Conservation (phyloP, 2,113 vertebrate genomes). For the Microcebus murinus region DNA sequence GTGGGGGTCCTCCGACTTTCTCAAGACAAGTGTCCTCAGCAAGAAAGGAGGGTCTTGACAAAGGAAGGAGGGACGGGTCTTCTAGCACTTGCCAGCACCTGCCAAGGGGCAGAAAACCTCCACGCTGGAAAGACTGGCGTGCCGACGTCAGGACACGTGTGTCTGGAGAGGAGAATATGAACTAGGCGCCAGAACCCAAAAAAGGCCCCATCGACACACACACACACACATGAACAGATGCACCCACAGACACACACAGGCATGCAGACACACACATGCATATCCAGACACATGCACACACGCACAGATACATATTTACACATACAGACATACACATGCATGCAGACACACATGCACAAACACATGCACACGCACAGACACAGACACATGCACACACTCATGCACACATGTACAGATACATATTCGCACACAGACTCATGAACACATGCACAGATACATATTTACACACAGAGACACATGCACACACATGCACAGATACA, state of each 20-base stretch:
- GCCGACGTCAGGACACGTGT: not conserved
- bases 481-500: not conserved
- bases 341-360: not conserved
- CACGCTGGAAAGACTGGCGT: too few relatives aligned
- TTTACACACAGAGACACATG: not conserved
- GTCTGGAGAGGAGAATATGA: not conserved
- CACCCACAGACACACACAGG: not conserved
- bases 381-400: not conserved
- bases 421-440: too few relatives aligned
- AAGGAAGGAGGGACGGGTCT: not conserved
- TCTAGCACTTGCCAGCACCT: not conserved
- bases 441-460: too few relatives aligned
- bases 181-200: accelerated
- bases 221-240: not conserved
- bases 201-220: too few relatives aligned
- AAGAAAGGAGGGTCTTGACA: not conserved
- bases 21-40: not conserved
- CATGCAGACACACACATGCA: not conserved
- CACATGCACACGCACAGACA: not conserved
- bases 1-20: not conserved
- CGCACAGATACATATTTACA: not conserved
- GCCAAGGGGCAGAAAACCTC: not conserved
- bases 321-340: not conserved
- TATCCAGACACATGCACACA: not conserved
- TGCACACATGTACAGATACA: not conserved